Base-by-base conservation (phyloP, 2,888 invertebrate genomes). In the Hylaea fasciaria region DNA sequence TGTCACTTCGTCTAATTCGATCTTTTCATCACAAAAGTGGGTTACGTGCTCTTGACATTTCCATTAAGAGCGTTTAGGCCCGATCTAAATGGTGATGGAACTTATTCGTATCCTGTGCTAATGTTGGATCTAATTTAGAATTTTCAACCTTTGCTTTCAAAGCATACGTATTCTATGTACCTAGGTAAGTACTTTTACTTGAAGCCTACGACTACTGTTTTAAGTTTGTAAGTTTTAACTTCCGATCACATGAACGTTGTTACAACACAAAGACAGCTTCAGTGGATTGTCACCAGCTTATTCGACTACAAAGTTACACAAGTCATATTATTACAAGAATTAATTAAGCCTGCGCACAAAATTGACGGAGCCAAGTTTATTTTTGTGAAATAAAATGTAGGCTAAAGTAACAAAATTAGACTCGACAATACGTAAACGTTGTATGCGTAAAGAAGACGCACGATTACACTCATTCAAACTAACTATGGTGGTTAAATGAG, bases 21-120 rank as follows among this genome's bases (percentile, higher is more conserved):
- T 65, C 63, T 62, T 61, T 64, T 67, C 64, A 57, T 64, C 66
- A 47, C 39, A 49, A 60, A 67, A 67, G 60, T 66, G 48, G 66
- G 59, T 62, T 57, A 65, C 56, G 57, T 62, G 58, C 56, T 64
- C 58, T 65, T 69, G 64, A 67, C 65, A 62, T 62, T 58, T 57
- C 48, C 44, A 62, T 62, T 54, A 61, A 62, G 55, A 57, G 22
- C 51, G 48, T 52, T 57, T 52, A 52, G 35, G 32, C 7, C 32
- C 60, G 55, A 60, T 67, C 56, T 67, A 67, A n/a, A 64, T 64
- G 50, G 50, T 14, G 41, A 29, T 49, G 14, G 17, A 47, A 58
- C 44, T 47, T 40, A 39, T 11, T 35, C 12, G 1, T 56, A 43
- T 56, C 44, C 17, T 49, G 16, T 29, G 10, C 16, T 28, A 51